Evolutionary conservation across 2,888 invertebrate species (phyloP).

Genomic region (Schizaphis graminum): DNA sequence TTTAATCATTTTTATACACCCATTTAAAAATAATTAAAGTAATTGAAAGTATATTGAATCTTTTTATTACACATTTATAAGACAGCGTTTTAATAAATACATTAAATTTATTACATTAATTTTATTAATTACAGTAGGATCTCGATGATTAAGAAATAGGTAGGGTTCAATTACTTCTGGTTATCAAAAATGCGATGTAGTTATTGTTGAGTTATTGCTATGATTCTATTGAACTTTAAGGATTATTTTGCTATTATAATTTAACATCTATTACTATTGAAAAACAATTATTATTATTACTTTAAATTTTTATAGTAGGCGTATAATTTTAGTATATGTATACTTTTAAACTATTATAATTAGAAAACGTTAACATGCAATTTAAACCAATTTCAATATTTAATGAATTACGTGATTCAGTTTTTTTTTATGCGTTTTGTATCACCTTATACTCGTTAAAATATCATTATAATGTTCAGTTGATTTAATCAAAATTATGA

Average conservation of each 20-base stretch:
- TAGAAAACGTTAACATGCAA: neutral
- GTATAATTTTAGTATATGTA: neutral
- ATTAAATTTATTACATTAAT: neutral
- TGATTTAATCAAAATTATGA: neutral
- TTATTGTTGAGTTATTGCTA: neutral
- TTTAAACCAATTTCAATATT: neutral
- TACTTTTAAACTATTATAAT: too few relatives aligned
- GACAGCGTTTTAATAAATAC: neutral
- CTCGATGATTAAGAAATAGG: neutral
- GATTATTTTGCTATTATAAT: neutral
- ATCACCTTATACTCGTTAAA: neutral
- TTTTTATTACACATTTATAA: neutral
- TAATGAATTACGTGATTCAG: neutral
- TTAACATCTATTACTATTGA: neutral
- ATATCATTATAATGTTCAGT: neutral
- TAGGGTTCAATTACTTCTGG: neutral
- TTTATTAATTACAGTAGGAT: neutral
- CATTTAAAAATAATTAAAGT: neutral
- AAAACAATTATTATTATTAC: neutral
- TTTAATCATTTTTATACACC: neutral
- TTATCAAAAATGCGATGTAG: neutral
- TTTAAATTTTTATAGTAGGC: neutral
- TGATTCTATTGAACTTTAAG: neutral
- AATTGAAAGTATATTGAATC: neutral
- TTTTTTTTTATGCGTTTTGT: neutral